phyloP scores from a whole-genome alignment of 2,888 invertebrate species.

The Tetragnatha montana region DNA sequence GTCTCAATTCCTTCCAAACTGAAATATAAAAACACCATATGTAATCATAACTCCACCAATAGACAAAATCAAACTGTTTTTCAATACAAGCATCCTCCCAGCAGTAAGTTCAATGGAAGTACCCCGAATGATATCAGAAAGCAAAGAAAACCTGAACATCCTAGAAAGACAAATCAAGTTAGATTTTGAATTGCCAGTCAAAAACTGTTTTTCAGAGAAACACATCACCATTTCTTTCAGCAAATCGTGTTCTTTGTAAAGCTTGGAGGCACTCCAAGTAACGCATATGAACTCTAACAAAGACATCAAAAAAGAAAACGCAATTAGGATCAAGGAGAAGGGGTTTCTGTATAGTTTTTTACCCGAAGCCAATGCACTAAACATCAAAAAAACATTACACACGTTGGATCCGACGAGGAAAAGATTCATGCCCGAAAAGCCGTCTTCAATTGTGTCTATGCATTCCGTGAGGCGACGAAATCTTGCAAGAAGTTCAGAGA shows the following conservation, averaged over 20 bases:
- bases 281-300: slow-evolving; percentile 7
- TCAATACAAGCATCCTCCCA: slow-evolving; percentile 23
- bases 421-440: neutral
- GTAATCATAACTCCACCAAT: slow-evolving; percentile 19
- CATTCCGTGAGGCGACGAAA: slow-evolving; percentile 6
- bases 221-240: slow-evolving; percentile 14
- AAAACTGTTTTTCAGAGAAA: neutral
- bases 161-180: neutral
- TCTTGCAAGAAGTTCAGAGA: neutral
- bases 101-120: slow-evolving; percentile 3
- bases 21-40: slow-evolving; percentile 32
- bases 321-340: neutral
- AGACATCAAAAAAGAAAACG: neutral
- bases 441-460: neutral
- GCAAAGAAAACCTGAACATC: neutral
- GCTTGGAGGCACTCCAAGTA: neutral
- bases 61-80: slow-evolving; percentile 20
- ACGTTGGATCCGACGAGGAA: slow-evolving; percentile 14
- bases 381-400: slow-evolving; percentile 3
- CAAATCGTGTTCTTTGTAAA: slow-evolving; percentile 2
- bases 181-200: neutral
- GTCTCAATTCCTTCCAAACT: neutral
- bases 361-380: neutral
- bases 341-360: neutral
- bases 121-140: slow-evolving; percentile 15